Percentiles rank a stretch among this genome's conserved stretches.
phyloP scores from a whole-genome alignment of 2,888 invertebrate genomes.

The Pachliopta kotzebuea region DNA sequence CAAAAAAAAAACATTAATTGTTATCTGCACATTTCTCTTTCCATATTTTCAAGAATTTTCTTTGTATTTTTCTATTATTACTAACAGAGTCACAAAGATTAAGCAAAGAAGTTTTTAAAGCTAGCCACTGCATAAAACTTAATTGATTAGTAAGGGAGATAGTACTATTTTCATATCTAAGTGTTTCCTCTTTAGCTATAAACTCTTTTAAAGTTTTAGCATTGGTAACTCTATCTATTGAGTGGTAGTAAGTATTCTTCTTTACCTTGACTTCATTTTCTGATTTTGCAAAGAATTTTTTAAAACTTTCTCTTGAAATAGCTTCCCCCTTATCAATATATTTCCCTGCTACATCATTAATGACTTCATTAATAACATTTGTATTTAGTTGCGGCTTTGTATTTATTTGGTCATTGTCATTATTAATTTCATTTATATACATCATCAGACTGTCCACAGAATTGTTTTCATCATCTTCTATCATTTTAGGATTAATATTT shows the following conservation, averaged over 20 bases:
- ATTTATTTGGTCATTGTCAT: constrained; percentile 30
- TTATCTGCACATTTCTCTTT: constrained; percentile 66
- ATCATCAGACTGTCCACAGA: constrained; percentile 56
- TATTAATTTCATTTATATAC: constrained; percentile 58
- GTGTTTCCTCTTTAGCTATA: constrained; percentile 57
- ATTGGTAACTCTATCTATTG: constrained; percentile 50
- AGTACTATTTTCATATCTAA: constrained; percentile 50
- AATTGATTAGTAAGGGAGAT: constrained; percentile 62
- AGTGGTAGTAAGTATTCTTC: constrained; percentile 39
- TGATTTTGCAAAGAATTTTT: constrained; percentile 36
- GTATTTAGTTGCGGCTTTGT: constrained; percentile 22
- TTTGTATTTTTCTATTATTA: constrained; percentile 59
- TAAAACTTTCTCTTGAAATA: constrained; percentile 50
- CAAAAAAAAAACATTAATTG: constrained; percentile 40
- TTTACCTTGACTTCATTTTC: constrained; percentile 32
- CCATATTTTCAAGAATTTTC: constrained; percentile 65
- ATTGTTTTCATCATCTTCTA: constrained; percentile 47
- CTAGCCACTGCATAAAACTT: constrained; percentile 79
- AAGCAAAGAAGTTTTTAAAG: constrained; percentile 59
- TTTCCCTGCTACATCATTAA: constrained; percentile 26
- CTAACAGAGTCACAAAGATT: constrained; percentile 46
- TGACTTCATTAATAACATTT: constrained; percentile 27
- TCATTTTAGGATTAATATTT: constrained; percentile 41
- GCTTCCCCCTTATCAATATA: constrained; percentile 48
- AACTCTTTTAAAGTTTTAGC: constrained; percentile 51